Evolutionary conservation across 2,797 vertebrate species (phyloP).

Genomic region (Manis crassicaudata): DNA sequence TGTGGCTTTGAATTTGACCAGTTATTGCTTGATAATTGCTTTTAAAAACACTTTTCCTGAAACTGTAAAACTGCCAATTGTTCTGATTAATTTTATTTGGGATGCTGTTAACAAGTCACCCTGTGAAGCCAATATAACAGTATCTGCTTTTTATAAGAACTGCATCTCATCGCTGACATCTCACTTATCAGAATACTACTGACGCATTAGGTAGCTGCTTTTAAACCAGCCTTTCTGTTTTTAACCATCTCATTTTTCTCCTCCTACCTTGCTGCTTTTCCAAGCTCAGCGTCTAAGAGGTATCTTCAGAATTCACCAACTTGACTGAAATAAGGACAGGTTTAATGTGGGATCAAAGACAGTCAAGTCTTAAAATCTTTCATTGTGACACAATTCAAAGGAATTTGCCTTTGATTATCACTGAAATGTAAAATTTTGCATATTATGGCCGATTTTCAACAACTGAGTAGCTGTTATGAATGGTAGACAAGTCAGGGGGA

Average conservation of each 20-base stretch:
- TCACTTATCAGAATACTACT: neutral
- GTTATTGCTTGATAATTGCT: constrained; percentile 51
- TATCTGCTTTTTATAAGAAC: constrained; percentile 16
- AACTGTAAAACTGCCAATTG: neutral
- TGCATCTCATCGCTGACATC: neutral
- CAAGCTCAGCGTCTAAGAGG: neutral
- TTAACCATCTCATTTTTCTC: constrained; percentile 1
- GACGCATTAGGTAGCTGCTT: neutral
- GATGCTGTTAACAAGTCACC: neutral
- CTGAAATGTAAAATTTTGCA: constrained; percentile 27
- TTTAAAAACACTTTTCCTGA: constrained; percentile 25
- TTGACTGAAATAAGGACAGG: constrained; percentile 16
- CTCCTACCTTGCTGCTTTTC: constrained; percentile 41
- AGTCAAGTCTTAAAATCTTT: constrained; percentile 21
- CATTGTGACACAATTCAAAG: constrained; percentile 43
- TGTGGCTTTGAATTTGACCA: constrained; percentile 36
- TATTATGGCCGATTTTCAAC: neutral
- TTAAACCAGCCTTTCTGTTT: neutral
- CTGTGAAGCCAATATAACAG: neutral
- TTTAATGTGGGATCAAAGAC: constrained; percentile 29
- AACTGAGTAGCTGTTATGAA: neutral
- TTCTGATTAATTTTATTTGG: constrained; percentile 43
- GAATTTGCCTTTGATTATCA: constrained; percentile 44
- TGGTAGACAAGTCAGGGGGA: neutral
- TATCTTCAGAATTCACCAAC: neutral